These are phyloP conservation scores for Heptranchias perlo DNA, from an alignment of 2,113 vertebrate genomes.

Conservation along the genomic window DNA sequence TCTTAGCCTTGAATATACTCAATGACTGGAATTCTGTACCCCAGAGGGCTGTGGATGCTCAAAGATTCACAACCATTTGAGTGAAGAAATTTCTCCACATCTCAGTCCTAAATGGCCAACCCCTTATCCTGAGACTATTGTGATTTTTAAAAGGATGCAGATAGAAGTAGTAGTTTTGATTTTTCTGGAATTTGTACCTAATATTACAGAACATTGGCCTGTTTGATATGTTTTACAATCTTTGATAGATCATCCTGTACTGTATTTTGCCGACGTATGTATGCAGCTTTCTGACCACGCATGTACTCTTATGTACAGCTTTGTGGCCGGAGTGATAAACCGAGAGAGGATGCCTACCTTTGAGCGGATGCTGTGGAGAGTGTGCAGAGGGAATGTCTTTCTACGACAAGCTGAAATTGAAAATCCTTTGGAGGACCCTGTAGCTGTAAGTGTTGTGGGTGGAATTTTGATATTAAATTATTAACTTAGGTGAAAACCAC, in stretches of 20 bases:
- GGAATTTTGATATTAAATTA: neutral
- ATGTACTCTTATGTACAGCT: slow-evolving; percentile 55
- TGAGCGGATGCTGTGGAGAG: slow-evolving; percentile 96
- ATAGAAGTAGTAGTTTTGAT: neutral
- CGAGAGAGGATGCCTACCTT: slow-evolving; percentile 91
- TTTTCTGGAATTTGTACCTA: neutral
- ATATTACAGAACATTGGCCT: neutral
- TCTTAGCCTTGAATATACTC: too few relatives aligned
- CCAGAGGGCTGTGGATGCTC: too few relatives aligned
- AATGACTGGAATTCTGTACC: too few relatives aligned
- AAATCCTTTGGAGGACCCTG: slow-evolving; percentile 86
- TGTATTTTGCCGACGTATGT: neutral
- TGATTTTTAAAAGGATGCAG: neutral
- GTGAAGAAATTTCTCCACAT: too few relatives aligned
- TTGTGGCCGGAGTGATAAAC: slow-evolving; percentile 92
- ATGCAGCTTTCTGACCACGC: neutral
- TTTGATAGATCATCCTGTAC: neutral
- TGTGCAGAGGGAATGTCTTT: slow-evolving; percentile 95
- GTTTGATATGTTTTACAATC: neutral
- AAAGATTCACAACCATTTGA: too few relatives aligned
- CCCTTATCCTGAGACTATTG: too few relatives aligned
- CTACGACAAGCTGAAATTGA: slow-evolving; percentile 91
- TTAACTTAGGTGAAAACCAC: slow-evolving; percentile 36
- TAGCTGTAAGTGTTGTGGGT: slow-evolving; percentile 62
- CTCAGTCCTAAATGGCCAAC: too few relatives aligned